Percentiles rank a stretch among this genome's conserved stretches.
Evolutionary conservation across 2,888 invertebrate genomes (phyloP).

Genomic region (Cephus sareptanus): DNA sequence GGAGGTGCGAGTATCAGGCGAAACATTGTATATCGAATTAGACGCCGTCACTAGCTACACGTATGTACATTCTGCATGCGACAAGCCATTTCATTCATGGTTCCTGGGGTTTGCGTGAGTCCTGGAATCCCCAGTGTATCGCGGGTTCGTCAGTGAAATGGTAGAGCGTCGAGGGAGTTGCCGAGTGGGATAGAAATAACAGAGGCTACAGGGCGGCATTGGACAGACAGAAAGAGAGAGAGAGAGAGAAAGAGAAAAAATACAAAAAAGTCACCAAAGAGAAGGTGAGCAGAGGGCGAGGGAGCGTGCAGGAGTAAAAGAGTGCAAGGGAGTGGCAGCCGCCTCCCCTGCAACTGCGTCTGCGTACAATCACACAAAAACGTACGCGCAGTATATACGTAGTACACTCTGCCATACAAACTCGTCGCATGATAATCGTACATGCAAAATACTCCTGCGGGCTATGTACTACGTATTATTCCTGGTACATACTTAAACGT

Average conservation of each 20-base stretch:
- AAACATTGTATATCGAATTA: not conserved
- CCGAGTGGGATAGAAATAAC: slow-evolving; percentile 22
- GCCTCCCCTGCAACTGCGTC: not conserved
- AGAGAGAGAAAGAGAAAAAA: not conserved
- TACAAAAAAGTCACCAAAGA: not conserved
- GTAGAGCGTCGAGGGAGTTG: slow-evolving; percentile 24
- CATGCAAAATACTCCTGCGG: not conserved
- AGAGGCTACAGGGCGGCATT: slow-evolving; percentile 34
- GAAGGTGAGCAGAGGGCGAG: not conserved
- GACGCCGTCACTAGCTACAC: not conserved
- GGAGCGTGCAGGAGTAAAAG: slow-evolving; percentile 7
- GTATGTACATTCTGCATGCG: slow-evolving; percentile 3
- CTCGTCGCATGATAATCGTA: not conserved
- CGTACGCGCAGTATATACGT: not conserved
- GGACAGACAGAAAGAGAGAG: slow-evolving; percentile 20
- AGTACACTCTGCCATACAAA: not conserved
- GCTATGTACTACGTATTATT: not conserved
- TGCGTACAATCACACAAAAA: not conserved
- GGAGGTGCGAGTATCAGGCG: not conserved
- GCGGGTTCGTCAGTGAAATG: not conserved
- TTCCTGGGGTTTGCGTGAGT: not conserved
- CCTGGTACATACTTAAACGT: not conserved
- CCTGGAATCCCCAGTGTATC: not conserved
- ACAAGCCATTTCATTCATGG: slow-evolving; percentile 20
- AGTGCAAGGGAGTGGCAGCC: slow-evolving; percentile 2